phyloP scores from a whole-genome alignment of 2,113 vertebrate genomes.

The Microcebus tavaratra region DNA sequence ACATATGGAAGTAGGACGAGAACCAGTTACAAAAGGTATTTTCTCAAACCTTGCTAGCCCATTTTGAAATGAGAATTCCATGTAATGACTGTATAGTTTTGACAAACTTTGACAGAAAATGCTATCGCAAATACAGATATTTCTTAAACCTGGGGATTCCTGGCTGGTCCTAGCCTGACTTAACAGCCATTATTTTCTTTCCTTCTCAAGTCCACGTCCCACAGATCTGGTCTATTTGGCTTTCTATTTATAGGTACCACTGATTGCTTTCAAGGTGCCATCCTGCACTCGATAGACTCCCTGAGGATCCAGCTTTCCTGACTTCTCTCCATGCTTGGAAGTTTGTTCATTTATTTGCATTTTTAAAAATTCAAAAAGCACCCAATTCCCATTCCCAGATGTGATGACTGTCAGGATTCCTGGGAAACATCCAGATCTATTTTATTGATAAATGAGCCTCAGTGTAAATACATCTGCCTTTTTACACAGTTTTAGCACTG shows the following conservation, averaged over 20 bases:
- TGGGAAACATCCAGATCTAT: not conserved
- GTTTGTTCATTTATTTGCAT: not conserved
- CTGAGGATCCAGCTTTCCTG: not conserved
- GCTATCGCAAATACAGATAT: not conserved
- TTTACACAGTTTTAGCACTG: not conserved
- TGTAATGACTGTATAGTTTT: not conserved
- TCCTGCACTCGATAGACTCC: not conserved
- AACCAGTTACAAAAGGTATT: not conserved
- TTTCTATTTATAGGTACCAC: not conserved
- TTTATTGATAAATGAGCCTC: not conserved
- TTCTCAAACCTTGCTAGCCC: not conserved
- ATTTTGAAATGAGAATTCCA: not conserved
- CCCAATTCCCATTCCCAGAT: not conserved
- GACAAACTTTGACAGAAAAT: not conserved
- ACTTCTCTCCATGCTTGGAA: not conserved
- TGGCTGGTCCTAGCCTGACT: not conserved
- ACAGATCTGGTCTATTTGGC: not conserved
- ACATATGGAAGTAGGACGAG: not conserved
- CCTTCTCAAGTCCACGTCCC: not conserved
- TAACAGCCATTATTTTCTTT: not conserved
- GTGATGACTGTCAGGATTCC: not conserved
- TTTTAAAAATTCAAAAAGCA: not conserved
- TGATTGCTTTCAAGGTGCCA: not conserved
- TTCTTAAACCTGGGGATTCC: not conserved
- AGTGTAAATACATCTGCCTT: not conserved